Percentiles rank a stretch among this genome's conserved stretches.
These are phyloP conservation scores for Penelope pileata DNA, from an alignment of 2,113 vertebrate species.

Conservation along the genomic window DNA sequence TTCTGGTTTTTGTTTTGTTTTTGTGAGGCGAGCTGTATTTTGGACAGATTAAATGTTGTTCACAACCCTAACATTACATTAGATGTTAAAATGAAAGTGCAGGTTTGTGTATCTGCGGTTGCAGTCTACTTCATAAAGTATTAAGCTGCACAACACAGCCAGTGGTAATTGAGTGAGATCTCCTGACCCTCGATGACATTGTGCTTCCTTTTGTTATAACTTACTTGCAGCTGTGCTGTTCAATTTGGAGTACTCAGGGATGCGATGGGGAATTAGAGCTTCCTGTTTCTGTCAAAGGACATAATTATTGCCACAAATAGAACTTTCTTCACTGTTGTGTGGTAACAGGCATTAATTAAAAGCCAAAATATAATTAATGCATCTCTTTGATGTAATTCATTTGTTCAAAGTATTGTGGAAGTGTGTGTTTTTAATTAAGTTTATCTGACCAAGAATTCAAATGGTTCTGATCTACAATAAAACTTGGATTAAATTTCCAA, in stretches of 20 bases:
- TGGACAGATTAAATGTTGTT: not conserved
- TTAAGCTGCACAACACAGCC: constrained; percentile 10
- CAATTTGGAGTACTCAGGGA: constrained; percentile 36
- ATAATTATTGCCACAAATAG: constrained; percentile 43
- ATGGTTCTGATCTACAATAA: constrained; percentile 51
- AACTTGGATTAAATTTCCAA: constrained; percentile 48
- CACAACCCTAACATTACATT: not conserved
- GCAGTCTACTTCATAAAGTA: not conserved
- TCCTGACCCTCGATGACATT: constrained; percentile 34
- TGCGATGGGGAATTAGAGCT: constrained; percentile 53
- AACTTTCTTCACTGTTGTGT: constrained; percentile 25
- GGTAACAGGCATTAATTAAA: constrained; percentile 61
- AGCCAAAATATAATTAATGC: constrained; percentile 57
- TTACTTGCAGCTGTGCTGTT: constrained; percentile 58
- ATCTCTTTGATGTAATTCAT: constrained; percentile 60
- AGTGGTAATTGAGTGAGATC: constrained; percentile 44
- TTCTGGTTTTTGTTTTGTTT: not conserved
- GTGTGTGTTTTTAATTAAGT: constrained; percentile 62
- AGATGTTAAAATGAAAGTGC: constrained; percentile 23
- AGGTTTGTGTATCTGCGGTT: not conserved
- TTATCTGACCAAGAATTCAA: constrained; percentile 60
- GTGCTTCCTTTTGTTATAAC: constrained; percentile 36
- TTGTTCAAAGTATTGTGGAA: constrained; percentile 41
- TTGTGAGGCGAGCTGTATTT: not conserved
- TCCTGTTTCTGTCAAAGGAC: constrained; percentile 52